phyloP scores from a whole-genome alignment of 2,888 invertebrate genomes.

The Morinoia aosen region DNA sequence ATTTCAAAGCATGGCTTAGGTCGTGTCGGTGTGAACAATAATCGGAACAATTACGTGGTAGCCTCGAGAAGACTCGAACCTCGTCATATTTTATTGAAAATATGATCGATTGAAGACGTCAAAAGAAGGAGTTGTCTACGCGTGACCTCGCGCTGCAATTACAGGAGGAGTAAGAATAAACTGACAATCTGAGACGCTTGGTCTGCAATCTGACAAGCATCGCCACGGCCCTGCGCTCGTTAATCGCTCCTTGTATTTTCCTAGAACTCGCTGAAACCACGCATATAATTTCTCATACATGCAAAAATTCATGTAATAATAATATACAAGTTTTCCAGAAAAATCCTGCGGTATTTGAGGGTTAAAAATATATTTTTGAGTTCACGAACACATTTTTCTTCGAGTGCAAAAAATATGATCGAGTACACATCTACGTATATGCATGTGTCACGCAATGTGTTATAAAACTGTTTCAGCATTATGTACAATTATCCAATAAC shows the following conservation, averaged over 20 bases:
- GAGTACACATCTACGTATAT: too few relatives aligned
- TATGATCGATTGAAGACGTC: conserved; percentile 17
- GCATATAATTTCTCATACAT: not conserved
- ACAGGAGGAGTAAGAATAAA: not conserved
- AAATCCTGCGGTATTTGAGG: not conserved
- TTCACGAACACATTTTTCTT: too few relatives aligned
- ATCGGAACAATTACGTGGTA: not conserved
- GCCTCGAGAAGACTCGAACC: not conserved
- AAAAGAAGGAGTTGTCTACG: not conserved
- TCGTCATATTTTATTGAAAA: not conserved
- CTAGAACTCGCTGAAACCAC: not conserved
- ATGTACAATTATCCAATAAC: too few relatives aligned
- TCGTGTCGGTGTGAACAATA: not conserved
- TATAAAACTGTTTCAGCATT: too few relatives aligned
- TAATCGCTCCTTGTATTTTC: not conserved
- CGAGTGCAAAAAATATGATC: too few relatives aligned
- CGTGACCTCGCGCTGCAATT: not conserved
- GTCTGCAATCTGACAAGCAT: not conserved
- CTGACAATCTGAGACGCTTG: not conserved
- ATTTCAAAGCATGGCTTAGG: not conserved
- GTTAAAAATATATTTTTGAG: too few relatives aligned
- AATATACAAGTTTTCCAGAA: not conserved
- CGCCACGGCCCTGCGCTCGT: not conserved
- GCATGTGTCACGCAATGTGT: too few relatives aligned
- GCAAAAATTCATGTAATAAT: not conserved